phyloP scores from a whole-genome alignment of 2,888 invertebrate species.

The Cantharis nigra region DNA sequence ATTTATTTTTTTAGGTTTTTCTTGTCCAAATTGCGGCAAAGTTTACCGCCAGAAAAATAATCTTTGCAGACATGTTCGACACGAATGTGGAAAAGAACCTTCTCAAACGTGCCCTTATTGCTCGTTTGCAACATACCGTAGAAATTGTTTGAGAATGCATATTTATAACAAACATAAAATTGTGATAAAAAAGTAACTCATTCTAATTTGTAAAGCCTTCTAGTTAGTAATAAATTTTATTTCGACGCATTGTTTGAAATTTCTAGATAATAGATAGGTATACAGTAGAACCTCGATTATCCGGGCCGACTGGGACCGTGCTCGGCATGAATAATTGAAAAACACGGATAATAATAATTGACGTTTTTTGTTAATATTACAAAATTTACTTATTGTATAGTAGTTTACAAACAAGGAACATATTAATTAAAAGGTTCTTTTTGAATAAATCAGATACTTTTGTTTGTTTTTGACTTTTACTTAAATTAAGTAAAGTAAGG shows the following conservation, averaged over 20 bases:
- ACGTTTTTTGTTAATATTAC: too few relatives aligned
- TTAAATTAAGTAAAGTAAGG: too few relatives aligned
- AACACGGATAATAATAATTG: too few relatives aligned
- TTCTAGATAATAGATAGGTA: not conserved
- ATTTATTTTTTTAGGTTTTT: slow-evolving; percentile 17
- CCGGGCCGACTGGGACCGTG: too few relatives aligned
- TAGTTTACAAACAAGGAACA: too few relatives aligned
- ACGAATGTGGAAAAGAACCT: slow-evolving; percentile 39
- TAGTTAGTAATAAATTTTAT: not conserved
- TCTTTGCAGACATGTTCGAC: slow-evolving; percentile 35
- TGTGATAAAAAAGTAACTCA: not conserved
- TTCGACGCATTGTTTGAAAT: not conserved
- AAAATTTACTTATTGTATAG: too few relatives aligned
- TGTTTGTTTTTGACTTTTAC: too few relatives aligned
- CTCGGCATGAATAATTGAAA: too few relatives aligned
- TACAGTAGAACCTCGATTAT: too few relatives aligned
- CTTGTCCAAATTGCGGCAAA: slow-evolving; percentile 33
- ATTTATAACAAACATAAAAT: slow-evolving; percentile 15
- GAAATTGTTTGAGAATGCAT: slow-evolving; percentile 17
- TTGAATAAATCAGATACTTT: too few relatives aligned
- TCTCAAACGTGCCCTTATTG: slow-evolving; percentile 14
- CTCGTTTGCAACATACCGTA: slow-evolving; percentile 11
- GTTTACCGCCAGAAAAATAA: slow-evolving; percentile 37
- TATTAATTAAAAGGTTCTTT: too few relatives aligned
- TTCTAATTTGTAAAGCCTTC: not conserved